These are phyloP conservation scores for Procambarus clarkii DNA, from an alignment of 1,140 invertebrate genomes.

Conservation along the genomic window DNA sequence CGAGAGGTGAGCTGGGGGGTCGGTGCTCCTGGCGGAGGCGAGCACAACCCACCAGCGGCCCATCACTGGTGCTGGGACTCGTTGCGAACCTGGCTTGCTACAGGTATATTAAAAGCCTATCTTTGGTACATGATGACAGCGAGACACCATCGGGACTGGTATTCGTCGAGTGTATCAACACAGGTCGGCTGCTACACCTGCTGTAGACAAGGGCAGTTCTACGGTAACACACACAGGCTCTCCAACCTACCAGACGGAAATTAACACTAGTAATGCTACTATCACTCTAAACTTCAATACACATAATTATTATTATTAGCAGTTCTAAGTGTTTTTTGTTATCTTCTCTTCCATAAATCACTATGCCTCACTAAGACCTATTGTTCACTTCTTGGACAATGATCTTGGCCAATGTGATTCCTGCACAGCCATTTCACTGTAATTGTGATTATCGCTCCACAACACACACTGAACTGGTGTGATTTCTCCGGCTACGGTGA, in stretches of 20 bases:
- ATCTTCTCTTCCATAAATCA: background rate
- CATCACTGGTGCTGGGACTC: background rate
- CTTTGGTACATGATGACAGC: constrained; percentile 16
- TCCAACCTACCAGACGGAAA: constrained; percentile 6
- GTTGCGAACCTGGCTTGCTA: background rate
- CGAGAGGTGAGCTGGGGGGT: background rate
- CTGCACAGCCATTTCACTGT: background rate
- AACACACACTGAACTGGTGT: background rate
- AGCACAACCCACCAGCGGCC: background rate
- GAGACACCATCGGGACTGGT: background rate
- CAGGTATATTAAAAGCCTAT: constrained; percentile 17
- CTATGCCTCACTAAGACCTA: background rate
- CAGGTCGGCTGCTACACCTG: constrained; percentile 1
- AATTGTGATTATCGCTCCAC: background rate
- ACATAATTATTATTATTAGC: constrained; percentile 8
- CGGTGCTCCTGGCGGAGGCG: background rate
- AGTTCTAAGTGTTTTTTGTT: background rate
- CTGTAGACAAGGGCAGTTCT: background rate
- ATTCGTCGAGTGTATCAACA: background rate
- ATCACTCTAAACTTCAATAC: constrained; percentile 15
- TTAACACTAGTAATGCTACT: background rate
- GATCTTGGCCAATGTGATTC: background rate
- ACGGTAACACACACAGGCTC: background rate
- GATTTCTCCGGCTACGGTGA: background rate
- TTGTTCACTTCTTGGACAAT: background rate